A percentile compares a stretch with the other conserved stretches of the same genome.
Evolutionary conservation across 2,113 vertebrate genomes (phyloP).

Genomic region (Alces alces): DNA sequence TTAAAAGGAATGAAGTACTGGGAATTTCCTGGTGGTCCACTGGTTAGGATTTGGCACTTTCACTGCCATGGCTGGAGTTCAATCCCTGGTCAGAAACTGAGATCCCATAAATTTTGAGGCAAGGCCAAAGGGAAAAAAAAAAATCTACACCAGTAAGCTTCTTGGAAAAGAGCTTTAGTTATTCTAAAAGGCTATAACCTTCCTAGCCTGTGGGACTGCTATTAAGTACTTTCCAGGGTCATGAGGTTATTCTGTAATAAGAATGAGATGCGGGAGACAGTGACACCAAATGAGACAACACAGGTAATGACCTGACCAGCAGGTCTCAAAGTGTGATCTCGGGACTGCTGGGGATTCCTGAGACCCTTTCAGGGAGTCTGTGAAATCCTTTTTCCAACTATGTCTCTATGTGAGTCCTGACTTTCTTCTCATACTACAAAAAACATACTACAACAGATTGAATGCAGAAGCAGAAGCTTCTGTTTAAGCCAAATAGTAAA

Average conservation of each 20-base stretch:
- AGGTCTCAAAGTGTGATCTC: not conserved
- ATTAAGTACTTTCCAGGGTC: not conserved
- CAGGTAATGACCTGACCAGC: not conserved
- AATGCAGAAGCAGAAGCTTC: not conserved
- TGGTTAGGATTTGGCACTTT: not conserved
- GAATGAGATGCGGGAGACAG: not conserved
- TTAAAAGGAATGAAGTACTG: not conserved
- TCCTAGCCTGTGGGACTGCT: not conserved
- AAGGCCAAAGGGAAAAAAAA: not conserved
- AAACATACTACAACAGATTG: not conserved
- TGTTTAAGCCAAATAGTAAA: not conserved
- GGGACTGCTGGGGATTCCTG: not conserved
- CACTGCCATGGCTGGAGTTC: not conserved
- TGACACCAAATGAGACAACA: not conserved
- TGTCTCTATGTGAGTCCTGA: not conserved
- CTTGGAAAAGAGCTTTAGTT: not conserved
- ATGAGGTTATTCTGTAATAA: not conserved
- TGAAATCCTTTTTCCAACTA: not conserved
- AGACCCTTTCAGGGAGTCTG: not conserved
- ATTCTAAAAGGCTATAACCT: not conserved
- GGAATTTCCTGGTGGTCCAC: not conserved
- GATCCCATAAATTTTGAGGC: not conserved
- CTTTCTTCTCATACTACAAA: not conserved
- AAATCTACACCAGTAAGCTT: not conserved
- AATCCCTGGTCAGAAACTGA: not conserved